Conservation (phyloP, 2,797 vertebrate genomes). For the Sebastes nivosus region DNA sequence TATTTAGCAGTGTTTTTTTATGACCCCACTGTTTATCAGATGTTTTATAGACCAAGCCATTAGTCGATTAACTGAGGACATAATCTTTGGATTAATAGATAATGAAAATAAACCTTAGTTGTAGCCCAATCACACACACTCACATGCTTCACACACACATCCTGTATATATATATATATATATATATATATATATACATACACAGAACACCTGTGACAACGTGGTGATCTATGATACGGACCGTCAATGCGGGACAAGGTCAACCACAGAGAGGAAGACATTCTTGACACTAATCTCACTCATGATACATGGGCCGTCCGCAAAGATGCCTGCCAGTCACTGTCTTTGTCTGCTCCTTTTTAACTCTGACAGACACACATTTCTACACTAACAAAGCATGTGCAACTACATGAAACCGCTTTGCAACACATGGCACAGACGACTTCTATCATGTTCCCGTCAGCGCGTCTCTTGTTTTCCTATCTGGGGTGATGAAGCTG, state of each 20-base stretch:
- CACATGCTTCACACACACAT: not conserved
- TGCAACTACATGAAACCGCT: slow-evolving; percentile 22
- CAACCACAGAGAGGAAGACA: slow-evolving; percentile 52
- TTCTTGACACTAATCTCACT: slow-evolving; percentile 64
- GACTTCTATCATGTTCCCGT: slow-evolving; percentile 47
- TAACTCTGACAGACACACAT: not conserved
- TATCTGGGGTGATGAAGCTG: slow-evolving; percentile 46
- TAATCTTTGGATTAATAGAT: not conserved
- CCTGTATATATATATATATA: too few species aligned
- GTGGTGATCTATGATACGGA: slow-evolving; percentile 43
- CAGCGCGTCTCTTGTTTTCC: slow-evolving; percentile 44
- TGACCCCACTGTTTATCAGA: not conserved
- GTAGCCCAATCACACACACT: not conserved
- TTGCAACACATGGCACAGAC: slow-evolving; percentile 27
- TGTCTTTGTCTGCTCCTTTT: slow-evolving; percentile 4
- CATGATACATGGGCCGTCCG: slow-evolving; percentile 50
- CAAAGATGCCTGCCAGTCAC: slow-evolving; percentile 30
- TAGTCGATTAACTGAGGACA: not conserved
- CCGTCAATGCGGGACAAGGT: slow-evolving; percentile 65
- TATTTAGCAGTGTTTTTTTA: not conserved
- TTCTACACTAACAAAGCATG: slow-evolving; percentile 9
- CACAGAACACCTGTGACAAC: slow-evolving; percentile 28
- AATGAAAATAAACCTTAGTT: not conserved
- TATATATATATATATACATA: not conserved
- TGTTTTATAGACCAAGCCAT: not conserved